Evolutionary conservation across 1,140 invertebrate genomes (phyloP), one percentile per base, ranked within the genome.

Genomic region (Drosophila baimaii): DNA sequence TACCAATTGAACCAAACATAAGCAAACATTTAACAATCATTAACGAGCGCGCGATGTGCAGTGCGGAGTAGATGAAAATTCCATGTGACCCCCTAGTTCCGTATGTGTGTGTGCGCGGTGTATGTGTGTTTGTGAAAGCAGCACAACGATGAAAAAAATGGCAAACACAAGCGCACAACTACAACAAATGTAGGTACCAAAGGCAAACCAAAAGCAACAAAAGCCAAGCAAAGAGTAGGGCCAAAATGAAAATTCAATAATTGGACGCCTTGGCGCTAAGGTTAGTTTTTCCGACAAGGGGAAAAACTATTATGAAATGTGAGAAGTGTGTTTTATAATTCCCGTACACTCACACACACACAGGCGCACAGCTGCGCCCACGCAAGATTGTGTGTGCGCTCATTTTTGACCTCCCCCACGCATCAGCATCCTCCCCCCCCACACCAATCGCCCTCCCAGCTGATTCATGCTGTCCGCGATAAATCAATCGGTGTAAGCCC

Each of bases 201-300:
- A 68, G 41, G 13, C 55, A 61, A 52, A 74, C 41, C 72, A 57
- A 79, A 55, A 61, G 76, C 47, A 71, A 54, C 13, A 69, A 43
- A 58, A 55, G 29, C 31, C 27, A 33, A 54, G 57, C 46, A 27
- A 52, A 52, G n/a, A 33, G n/a, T 46, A 73, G 27, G 44, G 52
- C n/a, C 69, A 44, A 81, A 61, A 81, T 71, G 84, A 89, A 89
- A 90, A 90, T 84, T 90, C 85, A 90, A 89, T 89, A 90, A 85
- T 66, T 70, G 57, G 51, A 54, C 57, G 61, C 57, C 66, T 68
- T 59, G 74, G 44, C 62, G 62, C 61, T 25, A 73, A 77, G 84
- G 84, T 89, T 88, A 89, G 73, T 65, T 77, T 52, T 52, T 62
- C 64, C 35, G 56, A 55, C n/a, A 29, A 35, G 29, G 39, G 19